These are phyloP conservation scores for Papilio dardanus DNA, from an alignment of 1,140 invertebrate species.

Conservation along the genomic window DNA sequence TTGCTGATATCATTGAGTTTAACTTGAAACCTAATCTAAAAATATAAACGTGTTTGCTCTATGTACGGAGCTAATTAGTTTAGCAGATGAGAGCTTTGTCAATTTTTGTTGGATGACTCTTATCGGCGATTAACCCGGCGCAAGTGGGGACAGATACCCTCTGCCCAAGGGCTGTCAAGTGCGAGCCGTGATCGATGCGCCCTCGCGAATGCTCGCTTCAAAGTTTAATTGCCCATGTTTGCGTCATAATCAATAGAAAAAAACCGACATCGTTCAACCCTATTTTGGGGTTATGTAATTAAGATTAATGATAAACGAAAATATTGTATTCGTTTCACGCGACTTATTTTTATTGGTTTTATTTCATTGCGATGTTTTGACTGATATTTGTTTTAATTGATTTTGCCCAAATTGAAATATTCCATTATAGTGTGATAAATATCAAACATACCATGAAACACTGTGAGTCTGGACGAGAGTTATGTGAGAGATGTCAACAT, in stretches of 20 bases:
- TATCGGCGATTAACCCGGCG: slow-evolving; percentile 5
- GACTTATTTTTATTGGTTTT: background rate
- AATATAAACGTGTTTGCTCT: background rate
- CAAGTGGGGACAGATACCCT: slow-evolving; percentile 12
- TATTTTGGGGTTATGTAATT: background rate
- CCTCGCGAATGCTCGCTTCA: slow-evolving; percentile 42
- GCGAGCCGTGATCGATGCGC: slow-evolving; percentile 46
- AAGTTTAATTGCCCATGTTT: slow-evolving; percentile 46
- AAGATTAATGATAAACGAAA: slow-evolving; percentile 22
- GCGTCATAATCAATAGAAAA: slow-evolving; percentile 26
- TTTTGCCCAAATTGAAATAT: background rate
- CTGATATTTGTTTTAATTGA: no score
- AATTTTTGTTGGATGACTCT: slow-evolving; percentile 35
- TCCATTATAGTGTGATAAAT: background rate
- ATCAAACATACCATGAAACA: background rate
- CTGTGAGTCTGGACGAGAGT: background rate
- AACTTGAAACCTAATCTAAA: background rate
- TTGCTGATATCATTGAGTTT: background rate
- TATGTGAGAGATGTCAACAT: slow-evolving; percentile 4
- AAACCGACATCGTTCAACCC: background rate
- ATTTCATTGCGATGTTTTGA: background rate
- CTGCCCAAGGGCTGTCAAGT: slow-evolving; percentile 45
- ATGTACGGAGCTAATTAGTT: background rate
- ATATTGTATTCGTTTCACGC: background rate
- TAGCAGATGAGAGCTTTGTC: slow-evolving; percentile 22